Evolutionary conservation across 2,797 vertebrate genomes (phyloP).

Genomic region (Pteronotus mesoamericanus): DNA sequence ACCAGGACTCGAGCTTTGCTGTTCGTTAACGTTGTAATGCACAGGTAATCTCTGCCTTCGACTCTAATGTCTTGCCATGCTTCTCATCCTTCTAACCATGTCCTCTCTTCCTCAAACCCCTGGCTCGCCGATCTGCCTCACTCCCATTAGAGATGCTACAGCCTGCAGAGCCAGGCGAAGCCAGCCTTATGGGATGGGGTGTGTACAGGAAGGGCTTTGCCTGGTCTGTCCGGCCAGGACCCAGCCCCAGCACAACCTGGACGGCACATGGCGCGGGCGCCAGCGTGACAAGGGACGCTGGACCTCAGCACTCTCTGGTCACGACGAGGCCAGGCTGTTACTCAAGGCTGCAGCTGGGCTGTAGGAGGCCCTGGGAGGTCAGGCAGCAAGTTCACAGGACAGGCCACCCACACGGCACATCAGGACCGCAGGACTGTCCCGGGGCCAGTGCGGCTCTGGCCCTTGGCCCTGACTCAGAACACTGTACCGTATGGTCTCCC

Average conservation of each 20-base stretch:
- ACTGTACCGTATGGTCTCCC: slow-evolving; percentile 60
- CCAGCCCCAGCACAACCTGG: neutral
- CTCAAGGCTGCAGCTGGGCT: slow-evolving; percentile 58
- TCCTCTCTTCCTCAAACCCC: neutral
- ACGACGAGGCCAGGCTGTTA: neutral
- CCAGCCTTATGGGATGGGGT: neutral
- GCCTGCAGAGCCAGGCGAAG: neutral
- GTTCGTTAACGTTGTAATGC: rapidly evolving
- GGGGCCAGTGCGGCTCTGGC: slow-evolving; percentile 10
- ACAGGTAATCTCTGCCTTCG: neutral
- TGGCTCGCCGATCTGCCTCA: rapidly evolving
- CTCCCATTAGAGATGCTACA: neutral
- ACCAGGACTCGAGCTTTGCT: rapidly evolving
- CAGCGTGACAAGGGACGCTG: rapidly evolving
- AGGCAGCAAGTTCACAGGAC: slow-evolving; percentile 52
- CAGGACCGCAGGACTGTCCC: slow-evolving; percentile 61
- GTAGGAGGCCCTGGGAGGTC: slow-evolving; percentile 42
- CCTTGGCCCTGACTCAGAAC: slow-evolving; percentile 65
- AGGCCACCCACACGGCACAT: slow-evolving; percentile 77
- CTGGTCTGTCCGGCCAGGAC: neutral
- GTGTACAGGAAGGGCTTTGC: rapidly evolving
- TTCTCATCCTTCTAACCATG: rapidly evolving
- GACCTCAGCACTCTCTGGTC: neutral
- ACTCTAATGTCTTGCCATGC: rapidly evolving
- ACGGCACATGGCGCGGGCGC: neutral